These are phyloP conservation scores for Crossocerus cetratus DNA, from an alignment of 2,888 invertebrate genomes.

Conservation along the genomic window DNA sequence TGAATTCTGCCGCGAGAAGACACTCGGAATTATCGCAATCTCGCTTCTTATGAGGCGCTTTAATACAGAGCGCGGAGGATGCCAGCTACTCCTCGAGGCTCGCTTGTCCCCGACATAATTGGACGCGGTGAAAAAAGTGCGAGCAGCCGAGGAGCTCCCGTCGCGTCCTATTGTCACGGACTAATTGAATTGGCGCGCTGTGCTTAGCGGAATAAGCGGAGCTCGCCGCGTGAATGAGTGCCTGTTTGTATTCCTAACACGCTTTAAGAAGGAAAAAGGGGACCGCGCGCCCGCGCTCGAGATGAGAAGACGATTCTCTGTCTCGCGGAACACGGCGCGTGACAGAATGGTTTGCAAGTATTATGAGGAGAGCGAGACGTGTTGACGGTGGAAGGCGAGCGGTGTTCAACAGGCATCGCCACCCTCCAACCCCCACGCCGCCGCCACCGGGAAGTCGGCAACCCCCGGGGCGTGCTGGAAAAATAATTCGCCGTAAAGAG, in stretches of 20 bases:
- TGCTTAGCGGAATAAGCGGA: too few species aligned
- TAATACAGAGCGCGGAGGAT: too few species aligned
- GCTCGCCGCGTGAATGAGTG: not conserved
- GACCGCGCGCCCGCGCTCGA: slow-evolving; percentile 10
- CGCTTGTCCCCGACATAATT: too few species aligned
- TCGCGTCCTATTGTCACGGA: too few species aligned
- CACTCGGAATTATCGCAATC: too few species aligned
- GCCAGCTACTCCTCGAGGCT: too few species aligned
- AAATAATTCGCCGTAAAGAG: slow-evolving; percentile 4
- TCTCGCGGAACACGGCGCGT: slow-evolving; percentile 9
- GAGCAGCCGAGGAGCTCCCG: too few species aligned
- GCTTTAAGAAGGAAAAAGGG: slow-evolving; percentile 23
- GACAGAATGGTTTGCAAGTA: slow-evolving; percentile 40
- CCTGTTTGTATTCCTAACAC: slow-evolving; percentile 28
- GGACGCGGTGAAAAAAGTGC: too few species aligned
- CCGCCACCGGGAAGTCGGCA: too few species aligned
- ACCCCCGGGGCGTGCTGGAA: not conserved
- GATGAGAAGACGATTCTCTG: slow-evolving; percentile 23
- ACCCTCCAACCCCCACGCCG: too few species aligned
- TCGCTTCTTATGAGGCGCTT: too few species aligned
- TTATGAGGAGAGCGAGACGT: slow-evolving; percentile 17
- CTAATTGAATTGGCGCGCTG: not conserved
- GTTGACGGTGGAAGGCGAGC: not conserved
- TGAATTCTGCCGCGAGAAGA: too few species aligned
- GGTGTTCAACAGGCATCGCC: slow-evolving; percentile 4